Base-by-base conservation (phyloP, 2,113 vertebrate genomes). In the Nothocercus nigrocapillus region DNA sequence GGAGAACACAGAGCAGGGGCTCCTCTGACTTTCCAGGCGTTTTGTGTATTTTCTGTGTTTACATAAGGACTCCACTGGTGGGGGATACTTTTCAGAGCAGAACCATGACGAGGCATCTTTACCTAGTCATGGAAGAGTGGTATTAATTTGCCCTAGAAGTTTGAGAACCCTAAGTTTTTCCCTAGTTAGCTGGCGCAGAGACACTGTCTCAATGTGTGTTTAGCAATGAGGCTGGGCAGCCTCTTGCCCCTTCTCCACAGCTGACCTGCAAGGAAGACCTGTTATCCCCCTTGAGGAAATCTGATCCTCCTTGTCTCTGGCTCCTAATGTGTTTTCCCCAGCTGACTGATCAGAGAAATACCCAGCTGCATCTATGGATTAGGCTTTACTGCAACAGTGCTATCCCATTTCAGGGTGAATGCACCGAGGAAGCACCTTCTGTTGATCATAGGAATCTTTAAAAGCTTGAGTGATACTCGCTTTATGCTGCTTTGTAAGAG, bases 271-370 rank as follows among this genome's bases (percentile, higher is more conserved):
- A 5, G 72, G 85, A 85, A 58, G 62, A 79, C 40, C 86, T 49
- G 36, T 54, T 59, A 63, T 13, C 45, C 53, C 21, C 28, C 5
- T 30, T 30, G 30, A 34, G 81, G 86, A 91, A 95, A 94, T 64
- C 47, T 12, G 73, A 54, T 82, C 6, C 74, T 89, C 94, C 56
- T 84, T 88, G 64, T 89, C 92, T 96, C 22, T 94, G 88, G 70
- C 28, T 83, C 73, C 49, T 92, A 87, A 66, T 24, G 63, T 84
- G 89, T 95, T 96, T 94, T 62, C 53, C 70, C 61, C 68, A 85
- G 82, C 87, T 95, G 75, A 47, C 69, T 73, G 93, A 62, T 90
- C 81, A 79, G 81, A 90, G 93, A 38, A 93, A 83, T 58, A 45
- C 81, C 45, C 18, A 3, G 66, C 51, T 82, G 54, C 74, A 79